Conservation (phyloP, 1,140 invertebrate genomes). For the Megalonaias nervosa region DNA sequence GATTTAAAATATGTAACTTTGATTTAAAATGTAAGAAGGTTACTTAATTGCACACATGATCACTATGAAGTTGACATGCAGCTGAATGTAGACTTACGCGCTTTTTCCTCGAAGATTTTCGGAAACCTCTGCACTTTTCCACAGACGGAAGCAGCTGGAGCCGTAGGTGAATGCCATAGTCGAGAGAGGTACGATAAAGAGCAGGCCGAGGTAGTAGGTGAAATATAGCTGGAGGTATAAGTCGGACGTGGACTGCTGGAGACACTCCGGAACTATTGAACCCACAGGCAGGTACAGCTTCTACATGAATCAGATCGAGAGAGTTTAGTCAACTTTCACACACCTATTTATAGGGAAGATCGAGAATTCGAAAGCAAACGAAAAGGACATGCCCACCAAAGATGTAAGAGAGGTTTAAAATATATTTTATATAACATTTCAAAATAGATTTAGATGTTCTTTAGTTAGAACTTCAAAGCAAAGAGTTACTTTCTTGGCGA, state of each 20-base stretch:
- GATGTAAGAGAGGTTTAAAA: not conserved
- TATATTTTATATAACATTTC: too few species aligned
- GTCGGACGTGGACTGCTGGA: not conserved
- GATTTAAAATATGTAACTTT: too few species aligned
- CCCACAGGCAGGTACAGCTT: constrained; percentile 7
- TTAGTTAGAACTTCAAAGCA: too few species aligned
- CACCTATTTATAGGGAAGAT: not conserved
- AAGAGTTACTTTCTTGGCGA: too few species aligned
- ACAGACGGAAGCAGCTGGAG: constrained; percentile 22
- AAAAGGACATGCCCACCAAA: not conserved
- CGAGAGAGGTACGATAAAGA: constrained; percentile 27
- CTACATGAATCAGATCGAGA: constrained; percentile 9
- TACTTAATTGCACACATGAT: too few species aligned
- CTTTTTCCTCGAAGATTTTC: constrained; percentile 16
- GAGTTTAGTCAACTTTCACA: not conserved
- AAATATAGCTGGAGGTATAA: constrained; percentile 22
- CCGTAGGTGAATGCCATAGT: constrained; percentile 33
- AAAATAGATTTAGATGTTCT: too few species aligned
- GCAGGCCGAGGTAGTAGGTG: constrained; percentile 23
- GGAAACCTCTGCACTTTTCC: constrained; percentile 23
- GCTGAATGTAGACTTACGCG: not conserved
- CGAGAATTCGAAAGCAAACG: not conserved
- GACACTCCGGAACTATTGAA: constrained; percentile 2
- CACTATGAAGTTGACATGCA: too few species aligned
- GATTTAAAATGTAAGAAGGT: too few species aligned